Conservation (phyloP, 2,113 vertebrate genomes). For the Tinamus guttatus region DNA sequence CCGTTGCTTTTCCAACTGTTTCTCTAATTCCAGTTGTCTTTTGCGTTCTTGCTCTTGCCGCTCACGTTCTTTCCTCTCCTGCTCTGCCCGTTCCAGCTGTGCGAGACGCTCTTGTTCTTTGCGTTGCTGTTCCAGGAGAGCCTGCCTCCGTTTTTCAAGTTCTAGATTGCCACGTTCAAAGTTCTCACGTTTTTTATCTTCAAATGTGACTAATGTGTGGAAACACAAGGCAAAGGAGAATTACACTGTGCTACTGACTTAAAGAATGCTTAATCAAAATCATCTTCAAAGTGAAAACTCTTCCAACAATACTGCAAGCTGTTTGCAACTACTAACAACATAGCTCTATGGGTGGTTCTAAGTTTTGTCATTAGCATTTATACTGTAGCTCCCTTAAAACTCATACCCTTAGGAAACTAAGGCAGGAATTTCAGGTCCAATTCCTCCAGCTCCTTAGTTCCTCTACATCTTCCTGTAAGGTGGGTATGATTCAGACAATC, state of each 20-base stretch:
- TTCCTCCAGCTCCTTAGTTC: not conserved
- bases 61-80: slow-evolving; percentile 92
- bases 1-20: slow-evolving; percentile 89
- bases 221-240: not conserved
- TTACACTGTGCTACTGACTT: not conserved
- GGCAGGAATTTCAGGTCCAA: not conserved
- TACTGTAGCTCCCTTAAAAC: not conserved
- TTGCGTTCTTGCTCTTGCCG: slow-evolving; percentile 93
- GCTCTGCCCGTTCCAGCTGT: slow-evolving; percentile 90
- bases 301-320: not conserved
- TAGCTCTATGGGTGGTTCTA: not conserved
- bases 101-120: slow-evolving; percentile 96
- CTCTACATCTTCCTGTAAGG: not conserved
- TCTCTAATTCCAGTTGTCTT: slow-evolving; percentile 91
- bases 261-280: not conserved
- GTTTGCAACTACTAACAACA: not conserved
- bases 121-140: slow-evolving; percentile 93
- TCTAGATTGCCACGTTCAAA: slow-evolving; percentile 97
- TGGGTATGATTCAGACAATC: not conserved
- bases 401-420: not conserved
- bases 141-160: slow-evolving; percentile 93
- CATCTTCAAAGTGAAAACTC: not conserved
- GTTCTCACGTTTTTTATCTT: slow-evolving; percentile 98
- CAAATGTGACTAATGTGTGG: slow-evolving; percentile 87
- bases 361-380: not conserved